These are phyloP conservation scores for Erinaceus europaeus DNA, from an alignment of 2,113 vertebrate species.

Conservation along the genomic window DNA sequence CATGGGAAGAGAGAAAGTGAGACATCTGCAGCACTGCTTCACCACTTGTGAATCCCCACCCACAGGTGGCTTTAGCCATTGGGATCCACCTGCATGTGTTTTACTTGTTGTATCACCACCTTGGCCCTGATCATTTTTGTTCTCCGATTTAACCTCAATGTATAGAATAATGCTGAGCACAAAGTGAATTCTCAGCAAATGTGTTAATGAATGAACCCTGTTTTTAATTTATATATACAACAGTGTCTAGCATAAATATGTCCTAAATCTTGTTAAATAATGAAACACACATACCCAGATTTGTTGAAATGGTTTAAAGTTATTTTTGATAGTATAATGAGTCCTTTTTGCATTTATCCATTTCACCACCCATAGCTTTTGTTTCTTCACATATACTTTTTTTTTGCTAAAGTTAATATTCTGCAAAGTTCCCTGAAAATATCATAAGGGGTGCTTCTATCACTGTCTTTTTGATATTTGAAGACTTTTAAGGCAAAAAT, in stretches of 20 bases:
- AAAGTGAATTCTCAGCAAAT: background rate
- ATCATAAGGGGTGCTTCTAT: background rate
- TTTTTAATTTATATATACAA: background rate
- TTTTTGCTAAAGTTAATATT: conserved; percentile 22
- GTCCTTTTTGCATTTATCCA: background rate
- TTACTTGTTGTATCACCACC: too few species aligned
- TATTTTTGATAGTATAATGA: background rate
- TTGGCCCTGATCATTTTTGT: background rate
- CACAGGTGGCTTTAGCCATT: too few species aligned
- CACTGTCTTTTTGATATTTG: background rate
- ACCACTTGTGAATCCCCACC: too few species aligned
- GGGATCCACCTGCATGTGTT: too few species aligned
- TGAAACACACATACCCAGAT: conserved; percentile 9
- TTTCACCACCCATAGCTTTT: background rate
- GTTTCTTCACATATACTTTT: background rate
- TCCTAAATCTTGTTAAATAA: background rate
- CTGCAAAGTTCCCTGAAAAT: background rate
- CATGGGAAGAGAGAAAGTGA: too few species aligned
- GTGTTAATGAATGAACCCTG: background rate
- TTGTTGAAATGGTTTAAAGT: background rate
- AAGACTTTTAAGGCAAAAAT: conserved; percentile 1
- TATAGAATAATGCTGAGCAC: background rate
- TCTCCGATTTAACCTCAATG: background rate
- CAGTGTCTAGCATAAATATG: background rate
- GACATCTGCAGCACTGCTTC: too few species aligned